These are phyloP conservation scores for Pseudomyrmex concolor DNA, from an alignment of 1,140 invertebrate genomes.

Conservation along the genomic window DNA sequence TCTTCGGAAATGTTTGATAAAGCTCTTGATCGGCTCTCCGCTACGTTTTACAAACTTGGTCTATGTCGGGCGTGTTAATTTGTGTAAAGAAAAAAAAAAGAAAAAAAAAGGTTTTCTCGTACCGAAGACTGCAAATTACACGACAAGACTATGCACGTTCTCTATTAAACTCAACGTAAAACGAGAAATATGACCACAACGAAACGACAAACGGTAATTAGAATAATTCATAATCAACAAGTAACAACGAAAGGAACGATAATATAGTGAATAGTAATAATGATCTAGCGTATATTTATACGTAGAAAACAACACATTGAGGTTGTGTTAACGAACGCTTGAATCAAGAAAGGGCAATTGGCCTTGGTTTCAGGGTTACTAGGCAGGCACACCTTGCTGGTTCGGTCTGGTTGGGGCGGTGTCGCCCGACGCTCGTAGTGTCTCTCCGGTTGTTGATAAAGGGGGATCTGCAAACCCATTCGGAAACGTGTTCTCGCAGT, in stretches of 20 bases:
- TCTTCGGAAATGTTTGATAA: conserved; percentile 7
- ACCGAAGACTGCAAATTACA: conserved; percentile 62
- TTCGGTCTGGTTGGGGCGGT: conserved; percentile 85
- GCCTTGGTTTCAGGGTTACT: conserved; percentile 84
- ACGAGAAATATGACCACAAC: conserved; percentile 55
- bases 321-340: conserved; percentile 85
- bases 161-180: conserved; percentile 62
- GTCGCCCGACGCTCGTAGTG: conserved; percentile 85
- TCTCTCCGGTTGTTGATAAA: conserved; percentile 85
- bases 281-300: conserved; percentile 80
- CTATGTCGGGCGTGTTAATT: conserved; percentile 50
- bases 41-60: conserved; percentile 36
- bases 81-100: conserved; percentile 34
- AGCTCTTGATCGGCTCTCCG: conserved; percentile 66
- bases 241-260: conserved; percentile 58
- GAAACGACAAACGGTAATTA: conserved; percentile 58
- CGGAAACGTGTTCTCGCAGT: conserved; percentile 82
- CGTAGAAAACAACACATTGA: conserved; percentile 83
- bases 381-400: conserved; percentile 85
- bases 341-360: conserved; percentile 84
- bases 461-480: conserved; percentile 85
- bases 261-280: conserved; percentile 46
- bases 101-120: not conserved
- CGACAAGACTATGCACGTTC: conserved; percentile 71
- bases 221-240: conserved; percentile 57